A percentile compares a stretch with the other conserved stretches of the same genome.
Evolutionary conservation across 2,888 invertebrate genomes (phyloP).

Genomic region (Eupeodes latifasciatus): DNA sequence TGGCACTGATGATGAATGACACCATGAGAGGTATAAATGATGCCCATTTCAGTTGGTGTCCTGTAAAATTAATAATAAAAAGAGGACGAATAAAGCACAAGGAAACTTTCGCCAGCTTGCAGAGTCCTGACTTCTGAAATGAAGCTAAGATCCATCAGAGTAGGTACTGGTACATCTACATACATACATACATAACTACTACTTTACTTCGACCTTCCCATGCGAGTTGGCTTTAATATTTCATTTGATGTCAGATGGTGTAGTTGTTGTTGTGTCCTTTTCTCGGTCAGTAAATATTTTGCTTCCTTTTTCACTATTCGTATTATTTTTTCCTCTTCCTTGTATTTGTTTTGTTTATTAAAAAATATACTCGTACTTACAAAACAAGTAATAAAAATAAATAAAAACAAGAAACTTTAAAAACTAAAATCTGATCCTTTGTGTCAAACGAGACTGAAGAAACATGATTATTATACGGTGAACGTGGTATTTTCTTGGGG

Average conservation of each 20-base stretch:
- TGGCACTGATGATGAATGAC: constrained; percentile 60
- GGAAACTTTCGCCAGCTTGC: not conserved
- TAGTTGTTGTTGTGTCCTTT: not conserved
- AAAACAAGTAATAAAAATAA: not conserved
- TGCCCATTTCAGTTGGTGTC: constrained; percentile 56
- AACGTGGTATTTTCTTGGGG: not conserved
- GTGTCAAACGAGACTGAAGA: constrained; percentile 3
- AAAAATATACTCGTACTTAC: not conserved
- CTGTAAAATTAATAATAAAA: constrained; percentile 65
- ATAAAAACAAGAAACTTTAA: not conserved
- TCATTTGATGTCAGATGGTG: constrained; percentile 16
- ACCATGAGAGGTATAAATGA: constrained; percentile 63
- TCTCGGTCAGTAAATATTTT: constrained; percentile 46
- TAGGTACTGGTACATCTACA: not conserved
- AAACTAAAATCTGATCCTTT: constrained; percentile 19
- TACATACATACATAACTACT: too few species aligned
- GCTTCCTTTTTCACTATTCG: not conserved
- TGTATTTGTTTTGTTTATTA: constrained; percentile 54
- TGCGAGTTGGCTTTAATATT: constrained; percentile 38
- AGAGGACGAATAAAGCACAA: not conserved
- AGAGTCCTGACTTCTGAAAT: not conserved
- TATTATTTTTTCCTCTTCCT: not conserved
- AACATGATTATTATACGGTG: constrained; percentile 23
- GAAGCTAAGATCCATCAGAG: not conserved
- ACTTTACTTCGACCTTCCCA: not conserved